Evolutionary conservation across 2,113 vertebrate species (phyloP).

Genomic region (Microtus richardsoni): DNA sequence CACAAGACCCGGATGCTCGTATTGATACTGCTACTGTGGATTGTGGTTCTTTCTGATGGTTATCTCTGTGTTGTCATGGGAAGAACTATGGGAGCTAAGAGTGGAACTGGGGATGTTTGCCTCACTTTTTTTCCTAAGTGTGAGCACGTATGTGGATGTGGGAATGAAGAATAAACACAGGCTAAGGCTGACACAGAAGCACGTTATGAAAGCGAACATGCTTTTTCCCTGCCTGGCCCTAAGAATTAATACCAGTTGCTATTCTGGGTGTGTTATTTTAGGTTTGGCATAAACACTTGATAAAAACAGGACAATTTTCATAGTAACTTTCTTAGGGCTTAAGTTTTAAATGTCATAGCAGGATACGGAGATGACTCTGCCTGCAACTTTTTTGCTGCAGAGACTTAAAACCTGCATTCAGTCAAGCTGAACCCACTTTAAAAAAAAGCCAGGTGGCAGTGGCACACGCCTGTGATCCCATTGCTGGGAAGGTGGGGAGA

Average conservation of each 20-base stretch:
- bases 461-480: background rate
- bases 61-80: background rate
- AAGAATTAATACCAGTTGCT: slow-evolving; percentile 8
- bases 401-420: background rate
- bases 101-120: background rate
- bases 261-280: background rate
- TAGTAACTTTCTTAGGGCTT: background rate
- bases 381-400: background rate
- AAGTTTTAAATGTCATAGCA: background rate
- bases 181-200: background rate
- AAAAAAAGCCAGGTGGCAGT: background rate
- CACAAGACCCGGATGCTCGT: background rate
- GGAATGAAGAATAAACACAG: background rate
- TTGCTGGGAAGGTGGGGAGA: background rate
- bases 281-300: slow-evolving; percentile 42
- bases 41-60: background rate
- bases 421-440: background rate
- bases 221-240: background rate
- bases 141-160: background rate
- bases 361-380: background rate
- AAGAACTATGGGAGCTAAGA: background rate
- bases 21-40: background rate
- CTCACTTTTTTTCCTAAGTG: background rate
- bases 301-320: slow-evolving; percentile 50
- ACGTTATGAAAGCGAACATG: background rate